Conservation (phyloP, 2,797 vertebrate species). For the Lindbergichthys nudifrons region DNA sequence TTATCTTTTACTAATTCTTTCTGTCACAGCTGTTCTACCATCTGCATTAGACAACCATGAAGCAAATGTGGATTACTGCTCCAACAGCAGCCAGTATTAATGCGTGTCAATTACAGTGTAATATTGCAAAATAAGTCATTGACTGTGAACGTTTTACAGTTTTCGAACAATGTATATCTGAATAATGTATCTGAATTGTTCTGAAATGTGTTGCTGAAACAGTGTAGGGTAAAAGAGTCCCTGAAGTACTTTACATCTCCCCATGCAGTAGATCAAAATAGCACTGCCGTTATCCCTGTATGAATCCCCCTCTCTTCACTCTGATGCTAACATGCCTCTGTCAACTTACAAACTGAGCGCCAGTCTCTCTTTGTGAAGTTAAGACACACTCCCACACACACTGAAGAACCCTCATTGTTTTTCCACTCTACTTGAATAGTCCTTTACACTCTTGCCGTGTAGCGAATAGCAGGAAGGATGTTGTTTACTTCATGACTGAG, state of each 20-base stretch:
- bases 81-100: not conserved
- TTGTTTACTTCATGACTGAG: slow-evolving; percentile 64
- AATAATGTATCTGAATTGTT: not conserved
- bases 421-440: slow-evolving; percentile 45
- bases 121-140: slow-evolving; percentile 21
- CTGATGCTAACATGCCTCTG: slow-evolving; percentile 36
- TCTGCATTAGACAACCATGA: slow-evolving; percentile 37
- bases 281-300: slow-evolving; percentile 20
- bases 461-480: slow-evolving; percentile 38
- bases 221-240: not conserved
- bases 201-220: not conserved
- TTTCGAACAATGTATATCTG: not conserved
- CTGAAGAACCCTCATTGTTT: slow-evolving; percentile 51
- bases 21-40: slow-evolving; percentile 50
- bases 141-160: not conserved
- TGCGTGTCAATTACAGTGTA: slow-evolving; percentile 8
- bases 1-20: slow-evolving; percentile 29
- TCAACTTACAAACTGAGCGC: slow-evolving; percentile 43
- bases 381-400: slow-evolving; percentile 50
- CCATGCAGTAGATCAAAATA: slow-evolving; percentile 17
- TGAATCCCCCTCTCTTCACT: slow-evolving; percentile 32
- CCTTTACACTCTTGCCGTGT: slow-evolving; percentile 41
- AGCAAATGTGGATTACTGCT: slow-evolving; percentile 19
- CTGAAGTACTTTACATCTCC: slow-evolving; percentile 26
- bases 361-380: slow-evolving; percentile 55